Conservation (phyloP, 2,797 vertebrate genomes). For the Diceros bicornis region DNA sequence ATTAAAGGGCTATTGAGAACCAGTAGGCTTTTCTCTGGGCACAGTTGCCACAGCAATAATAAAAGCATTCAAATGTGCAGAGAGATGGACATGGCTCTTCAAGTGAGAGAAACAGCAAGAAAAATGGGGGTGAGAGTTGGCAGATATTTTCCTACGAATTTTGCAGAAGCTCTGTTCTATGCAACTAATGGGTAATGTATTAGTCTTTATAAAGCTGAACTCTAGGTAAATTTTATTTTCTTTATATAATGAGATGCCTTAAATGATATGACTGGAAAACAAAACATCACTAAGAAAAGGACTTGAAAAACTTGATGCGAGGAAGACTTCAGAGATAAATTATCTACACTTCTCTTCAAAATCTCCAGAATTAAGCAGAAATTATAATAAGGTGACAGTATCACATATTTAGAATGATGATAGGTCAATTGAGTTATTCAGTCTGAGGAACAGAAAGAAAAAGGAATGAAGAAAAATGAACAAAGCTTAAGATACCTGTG, state of each 20-base stretch:
- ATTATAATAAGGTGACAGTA: background rate
- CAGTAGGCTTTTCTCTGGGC: background rate
- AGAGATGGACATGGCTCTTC: background rate
- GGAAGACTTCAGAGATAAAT: background rate
- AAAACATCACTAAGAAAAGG: background rate
- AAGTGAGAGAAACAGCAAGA: background rate
- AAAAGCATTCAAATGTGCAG: background rate
- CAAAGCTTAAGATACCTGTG: background rate
- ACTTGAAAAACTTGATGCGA: background rate
- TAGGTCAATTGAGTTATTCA: background rate
- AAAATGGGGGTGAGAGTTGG: background rate
- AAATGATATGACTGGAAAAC: background rate
- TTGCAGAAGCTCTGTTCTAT: conserved; percentile 19
- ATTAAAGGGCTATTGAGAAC: background rate
- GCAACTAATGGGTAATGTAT: background rate
- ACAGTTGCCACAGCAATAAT: background rate
- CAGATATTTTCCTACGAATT: background rate
- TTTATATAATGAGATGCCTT: background rate
- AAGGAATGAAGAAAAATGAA: background rate
- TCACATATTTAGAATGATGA: background rate
- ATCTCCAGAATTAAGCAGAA: background rate
- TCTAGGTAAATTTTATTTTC: conserved; percentile 19
- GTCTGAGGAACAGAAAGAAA: background rate
- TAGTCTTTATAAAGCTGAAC: background rate
- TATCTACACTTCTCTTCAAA: background rate